Conservation (phyloP, 2,113 vertebrate genomes). For the Fukomys damarensis region DNA sequence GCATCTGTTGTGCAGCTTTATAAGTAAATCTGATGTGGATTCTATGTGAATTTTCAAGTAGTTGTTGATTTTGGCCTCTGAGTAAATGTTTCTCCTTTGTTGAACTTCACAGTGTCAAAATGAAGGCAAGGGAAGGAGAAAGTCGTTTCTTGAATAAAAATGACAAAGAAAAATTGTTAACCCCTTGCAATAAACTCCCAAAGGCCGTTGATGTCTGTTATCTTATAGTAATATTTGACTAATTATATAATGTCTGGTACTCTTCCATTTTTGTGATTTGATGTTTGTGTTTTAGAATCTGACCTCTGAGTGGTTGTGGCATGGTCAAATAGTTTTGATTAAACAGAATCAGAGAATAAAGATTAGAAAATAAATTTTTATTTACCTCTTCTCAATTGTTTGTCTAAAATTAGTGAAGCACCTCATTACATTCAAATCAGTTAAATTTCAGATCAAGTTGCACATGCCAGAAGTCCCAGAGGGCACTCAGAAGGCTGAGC, state of each 20-base stretch:
- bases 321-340: background rate
- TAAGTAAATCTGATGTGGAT: background rate
- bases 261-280: background rate
- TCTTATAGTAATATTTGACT: background rate
- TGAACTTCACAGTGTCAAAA: background rate
- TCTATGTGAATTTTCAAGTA: background rate
- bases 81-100: background rate
- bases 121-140: background rate
- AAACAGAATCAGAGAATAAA: background rate
- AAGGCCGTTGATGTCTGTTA: background rate
- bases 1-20: background rate
- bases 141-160: slow-evolving; percentile 22
- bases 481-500: background rate
- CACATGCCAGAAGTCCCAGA: background rate
- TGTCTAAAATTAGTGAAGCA: slow-evolving; percentile 31
- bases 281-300: background rate
- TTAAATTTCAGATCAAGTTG: background rate
- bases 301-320: background rate
- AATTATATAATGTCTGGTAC: background rate
- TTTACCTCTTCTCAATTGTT: background rate
- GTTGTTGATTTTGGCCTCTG: background rate
- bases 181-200: background rate
- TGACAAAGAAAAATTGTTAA: background rate
- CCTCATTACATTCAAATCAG: background rate
- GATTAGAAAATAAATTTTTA: slow-evolving; percentile 4